Evolutionary conservation across 2,113 vertebrate species (phyloP), one percentile per base, ranked within the genome.

Genomic region (Chamaea fasciata): DNA sequence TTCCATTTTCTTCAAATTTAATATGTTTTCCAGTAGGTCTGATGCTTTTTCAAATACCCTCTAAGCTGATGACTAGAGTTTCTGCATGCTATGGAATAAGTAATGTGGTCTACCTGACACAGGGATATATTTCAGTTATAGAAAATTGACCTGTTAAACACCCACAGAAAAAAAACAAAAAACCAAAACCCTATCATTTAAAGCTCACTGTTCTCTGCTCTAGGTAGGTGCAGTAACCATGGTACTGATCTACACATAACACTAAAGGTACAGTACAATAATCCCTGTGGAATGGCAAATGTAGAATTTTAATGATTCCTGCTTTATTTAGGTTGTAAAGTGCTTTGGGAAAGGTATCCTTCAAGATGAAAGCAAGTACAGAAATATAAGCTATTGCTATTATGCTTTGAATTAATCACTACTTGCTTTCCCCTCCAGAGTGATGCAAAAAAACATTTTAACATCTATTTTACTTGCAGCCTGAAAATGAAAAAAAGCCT

Each of bases 331-430:
- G 71, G 87, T 71, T 83, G 64, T 91, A 94, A 95, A 91, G 70
- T 93, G 60, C 83, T 96, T 94, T 93, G 78, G 75, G 70, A 91
- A 86, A 95, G 85, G 82, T 70, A 89, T 94, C 78, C 63, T 95
- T 95, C 92, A 90, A 93, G 81, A 95, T 80, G 83, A 94, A 83
- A 95, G 67, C 64, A 75, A 87, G 74, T 53, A 76, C 37, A 81
- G 81, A 91, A 92, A 52, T 78, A 65, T 94, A 95, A 94, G 68
- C 27, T 90, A 89, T 77, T 87, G 64, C 63, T 95, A 89, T 91
- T 90, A 89, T 76, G 62, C 74, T 94, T 89, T 82, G 82, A 89
- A 91, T 92, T 97, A 96, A 94, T 95, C 81, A 88, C 63, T 85
- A 86, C 71, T 89, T 85, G 55, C 37, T 89, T 87, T 93, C 30